Evolutionary conservation across 2,797 vertebrate genomes (phyloP), one percentile per base, ranked within the genome.

Genomic region (Rhinophrynus dorsalis): DNA sequence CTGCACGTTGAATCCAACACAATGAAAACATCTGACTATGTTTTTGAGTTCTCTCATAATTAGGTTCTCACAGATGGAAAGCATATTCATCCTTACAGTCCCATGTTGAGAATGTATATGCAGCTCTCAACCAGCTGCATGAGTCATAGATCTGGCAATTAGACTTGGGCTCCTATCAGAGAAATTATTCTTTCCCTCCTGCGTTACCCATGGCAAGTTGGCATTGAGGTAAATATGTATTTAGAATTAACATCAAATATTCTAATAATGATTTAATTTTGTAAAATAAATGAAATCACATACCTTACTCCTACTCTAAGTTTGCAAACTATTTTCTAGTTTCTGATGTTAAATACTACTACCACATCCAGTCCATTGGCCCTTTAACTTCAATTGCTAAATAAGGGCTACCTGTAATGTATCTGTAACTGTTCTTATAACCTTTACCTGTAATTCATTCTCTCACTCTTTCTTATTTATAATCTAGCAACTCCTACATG

Each of bases 11-110:
- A 52, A 60, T 66, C 15, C 45, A 11, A 59, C 62, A 73, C 69
- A 73, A 73, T 73, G 69, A 59, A 73, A 73, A 73, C 62, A 66
- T 73, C 69, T 73, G 62, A 73, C 55, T 58, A 62, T 73, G 69
- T 73, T 73, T 73, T 73, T 73, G 61, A 73, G 40, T 59, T 73
- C 45, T 61, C 55, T 73, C 32, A 27, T 73, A 73, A 73, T 73
- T 73, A 73, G 62, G 69, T 57, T 51, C 47, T 66, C 69, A 54
- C 69, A 73, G 69, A 73, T 73, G 69, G 69, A 66, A 73, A 73
- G 69, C 69, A 73, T 73, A 73, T 66, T 73, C 69, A 59, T 73
- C 61, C 62, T 33, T 58, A 45, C 69, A 73, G 69, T 66, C 54
- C 62, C 62, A 66, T 73, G 69, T 73, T 59, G 61, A 66, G 69